phyloP scores from a whole-genome alignment of 2,113 vertebrate species.

The Megaceryle torquata region DNA sequence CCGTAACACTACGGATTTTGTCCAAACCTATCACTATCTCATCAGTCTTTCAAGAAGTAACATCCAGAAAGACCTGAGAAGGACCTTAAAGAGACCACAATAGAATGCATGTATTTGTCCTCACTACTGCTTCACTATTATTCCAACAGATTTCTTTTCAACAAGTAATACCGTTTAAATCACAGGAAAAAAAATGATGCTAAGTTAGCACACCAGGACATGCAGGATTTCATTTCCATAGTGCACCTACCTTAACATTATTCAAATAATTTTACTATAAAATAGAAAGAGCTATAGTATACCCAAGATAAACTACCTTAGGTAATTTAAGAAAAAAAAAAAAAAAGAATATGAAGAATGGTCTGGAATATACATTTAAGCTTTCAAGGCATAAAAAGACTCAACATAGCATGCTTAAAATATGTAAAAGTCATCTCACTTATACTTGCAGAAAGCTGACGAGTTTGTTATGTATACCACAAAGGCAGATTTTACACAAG shows the following conservation, averaged over 20 bases:
- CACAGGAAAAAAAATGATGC: not conserved
- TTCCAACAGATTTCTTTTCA: not conserved
- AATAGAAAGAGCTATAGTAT: not conserved
- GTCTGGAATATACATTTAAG: not conserved
- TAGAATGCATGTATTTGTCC: accelerated
- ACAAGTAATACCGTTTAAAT: not conserved
- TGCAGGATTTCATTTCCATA: not conserved
- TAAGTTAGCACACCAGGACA: not conserved
- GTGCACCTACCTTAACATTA: not conserved
- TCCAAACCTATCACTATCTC: not conserved
- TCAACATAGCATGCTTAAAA: not conserved
- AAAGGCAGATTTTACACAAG: not conserved
- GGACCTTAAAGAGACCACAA: not conserved
- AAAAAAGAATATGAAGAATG: not conserved
- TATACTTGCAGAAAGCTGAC: not conserved
- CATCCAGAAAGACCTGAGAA: not conserved
- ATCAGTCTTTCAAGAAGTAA: accelerated
- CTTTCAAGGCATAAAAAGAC: not conserved
- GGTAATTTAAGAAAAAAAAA: not conserved
- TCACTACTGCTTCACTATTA: accelerated
- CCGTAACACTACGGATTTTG: accelerated
- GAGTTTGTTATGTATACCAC: not conserved
- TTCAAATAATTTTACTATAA: not conserved
- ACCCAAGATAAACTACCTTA: not conserved
- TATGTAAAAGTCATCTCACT: not conserved